Base-by-base conservation (phyloP, 2,113 vertebrate genomes). In the Mellivora capensis region DNA sequence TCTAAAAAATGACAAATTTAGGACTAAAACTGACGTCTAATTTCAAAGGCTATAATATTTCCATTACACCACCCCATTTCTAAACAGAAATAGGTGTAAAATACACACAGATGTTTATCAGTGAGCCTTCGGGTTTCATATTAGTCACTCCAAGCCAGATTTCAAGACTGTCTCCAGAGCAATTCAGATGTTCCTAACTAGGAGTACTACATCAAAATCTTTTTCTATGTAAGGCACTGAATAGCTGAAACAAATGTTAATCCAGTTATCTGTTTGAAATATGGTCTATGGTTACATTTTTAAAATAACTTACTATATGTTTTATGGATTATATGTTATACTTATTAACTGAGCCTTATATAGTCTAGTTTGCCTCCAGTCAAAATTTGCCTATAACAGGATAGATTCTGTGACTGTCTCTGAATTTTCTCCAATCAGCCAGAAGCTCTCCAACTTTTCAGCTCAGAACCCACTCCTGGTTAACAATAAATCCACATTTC, bases 131-230 rank as follows among this genome's bases (percentile, higher is more conserved):
- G 5, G 84, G 81, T 81, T 72, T 62, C 76, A 74, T 0, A 84
- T n/a, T 25, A 69, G 52, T 71, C 57, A 81, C 27, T 85, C 52
- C 27, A 84, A 95, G 44, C 62, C 6, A 85, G 71, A 90, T 81
- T 67, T 90, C 25, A 93, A 91, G 54, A 91, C 15, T 74, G 87
- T n/a, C 29, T 89, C 54, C 44, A 11, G 17, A 67, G 81, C 12
- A 77, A 93, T 76, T 86, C 23, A 94, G 42, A 95, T 93, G 39
- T 94, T 91, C 64, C 39, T 94, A 94, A 95, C 29, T 64, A 88
- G 2, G 8, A 62, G 57, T 61, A 31, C 42, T 69, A 39, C 13
- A 77, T 25, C 31, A 47, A 82, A 86, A 72, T 52, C 1, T 49
- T 64, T 94, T 87, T 76, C 37, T 87, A 34, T 27, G 6, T 82